Evolutionary conservation across 2,888 invertebrate genomes (phyloP), one percentile per base, ranked within the genome.

Genomic region (Aplocera efformata): DNA sequence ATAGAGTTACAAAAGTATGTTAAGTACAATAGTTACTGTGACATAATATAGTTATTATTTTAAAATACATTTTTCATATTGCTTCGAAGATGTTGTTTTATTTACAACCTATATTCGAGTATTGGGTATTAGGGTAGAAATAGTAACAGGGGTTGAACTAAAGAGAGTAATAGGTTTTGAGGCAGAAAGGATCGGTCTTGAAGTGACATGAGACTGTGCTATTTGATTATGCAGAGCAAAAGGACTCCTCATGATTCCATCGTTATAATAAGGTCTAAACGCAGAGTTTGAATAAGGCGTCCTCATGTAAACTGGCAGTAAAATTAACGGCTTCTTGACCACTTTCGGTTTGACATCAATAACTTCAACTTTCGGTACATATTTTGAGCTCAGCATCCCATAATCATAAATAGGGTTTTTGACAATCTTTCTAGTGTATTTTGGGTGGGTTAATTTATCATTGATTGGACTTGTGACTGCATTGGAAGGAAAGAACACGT

Each of bases 11-110:
- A 72, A 66, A 43, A 53, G 52, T 72, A 73, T 62, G 61, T 60
- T 80, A 79, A 82, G 82, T 84, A 83, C 79, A 82, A 82, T 80
- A 79, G 62, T 71, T 76, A 83, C 74, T 79, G 75, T 72, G 68
- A 76, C 76, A 80, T 79, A 70, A 72, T 44, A 34, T 76, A 69
- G 62, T 66, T 56, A 66, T 57, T 58, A 61, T 60, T 55, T 63
- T 67, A 73, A 67, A 74, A 79, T 73, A 71, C 69, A 75, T 62
- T 71, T 72, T 74, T 72, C 74, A 77, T 82, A 83, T 78, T 77
- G 84, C 84, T 84, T 84, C 70, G 57, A 59, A 28, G 26, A 37
- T 21, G 2, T 50, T 42, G 26, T 53, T 64, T 72, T 64, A 57
- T 56, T 64, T 62, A 49, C 23, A 20, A 42, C 10, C 24, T 6